Percentiles rank a stretch among this genome's conserved stretches.
Evolutionary conservation across 2,797 vertebrate genomes (phyloP).

Genomic region (Eulemur coronatus): DNA sequence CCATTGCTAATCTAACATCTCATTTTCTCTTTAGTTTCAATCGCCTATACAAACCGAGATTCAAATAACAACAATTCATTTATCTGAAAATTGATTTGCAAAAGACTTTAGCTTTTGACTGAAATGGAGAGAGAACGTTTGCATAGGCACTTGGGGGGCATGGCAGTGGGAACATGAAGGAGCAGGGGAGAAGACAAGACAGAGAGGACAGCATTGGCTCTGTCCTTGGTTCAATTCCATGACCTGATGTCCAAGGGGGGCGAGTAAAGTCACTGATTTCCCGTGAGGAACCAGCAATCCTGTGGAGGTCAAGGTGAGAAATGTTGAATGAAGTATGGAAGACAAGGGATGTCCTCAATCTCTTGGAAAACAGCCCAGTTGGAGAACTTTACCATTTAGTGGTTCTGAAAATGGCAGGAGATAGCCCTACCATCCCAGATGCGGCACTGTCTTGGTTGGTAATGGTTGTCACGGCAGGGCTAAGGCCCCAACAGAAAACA

Average conservation of each 20-base stretch:
- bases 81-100: slow-evolving; percentile 45
- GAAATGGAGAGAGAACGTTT: not conserved
- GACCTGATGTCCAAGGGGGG: not conserved
- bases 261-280: not conserved
- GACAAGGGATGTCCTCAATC: not conserved
- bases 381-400: not conserved
- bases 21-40: slow-evolving; percentile 61
- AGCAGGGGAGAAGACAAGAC: not conserved
- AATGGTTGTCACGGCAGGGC: accelerated
- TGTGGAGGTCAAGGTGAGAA: not conserved
- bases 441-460: not conserved
- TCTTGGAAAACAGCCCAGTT: not conserved
- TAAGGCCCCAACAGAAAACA: not conserved
- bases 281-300: not conserved
- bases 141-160: not conserved
- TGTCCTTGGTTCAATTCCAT: not conserved
- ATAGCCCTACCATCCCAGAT: not conserved
- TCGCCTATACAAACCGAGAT: slow-evolving; percentile 50
- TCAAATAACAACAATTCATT: slow-evolving; percentile 48
- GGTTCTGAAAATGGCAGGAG: not conserved
- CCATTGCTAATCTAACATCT: slow-evolving; percentile 38
- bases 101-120: slow-evolving; percentile 32
- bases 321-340: not conserved
- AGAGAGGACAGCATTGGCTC: not conserved
- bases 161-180: not conserved